Evolutionary conservation across 2,797 vertebrate species (phyloP).

Genomic region (Allobates femoralis): DNA sequence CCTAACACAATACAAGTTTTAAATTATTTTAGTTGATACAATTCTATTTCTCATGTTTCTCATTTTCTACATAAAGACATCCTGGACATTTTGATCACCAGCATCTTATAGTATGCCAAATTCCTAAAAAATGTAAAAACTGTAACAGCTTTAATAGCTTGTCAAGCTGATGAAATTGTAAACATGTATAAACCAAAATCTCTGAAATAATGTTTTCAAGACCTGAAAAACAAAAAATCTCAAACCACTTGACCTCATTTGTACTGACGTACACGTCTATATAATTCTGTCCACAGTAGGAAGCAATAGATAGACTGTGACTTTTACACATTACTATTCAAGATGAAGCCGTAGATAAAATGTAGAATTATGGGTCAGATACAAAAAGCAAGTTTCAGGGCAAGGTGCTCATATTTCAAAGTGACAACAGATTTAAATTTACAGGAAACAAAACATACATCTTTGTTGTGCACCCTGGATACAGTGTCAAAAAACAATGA

Average conservation of each 20-base stretch:
- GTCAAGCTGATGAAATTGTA: not conserved
- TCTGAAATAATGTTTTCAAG: not conserved
- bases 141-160: not conserved
- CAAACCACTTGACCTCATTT: not conserved
- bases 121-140: too few species aligned
- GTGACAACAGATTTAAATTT: conserved; percentile 2
- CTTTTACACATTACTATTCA: not conserved
- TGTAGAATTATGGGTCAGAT: not conserved
- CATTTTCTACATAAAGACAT: too few species aligned
- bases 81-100: too few species aligned
- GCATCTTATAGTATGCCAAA: too few species aligned
- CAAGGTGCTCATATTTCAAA: not conserved
- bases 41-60: too few species aligned
- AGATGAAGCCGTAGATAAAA: not conserved
- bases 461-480: not conserved
- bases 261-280: not conserved
- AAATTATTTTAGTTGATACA: too few species aligned
- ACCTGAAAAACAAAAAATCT: not conserved
- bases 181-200: not conserved
- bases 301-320: not conserved
- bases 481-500: not conserved
- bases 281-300: not conserved
- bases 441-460: not conserved
- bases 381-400: not conserved
- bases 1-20: too few species aligned